Conservation (phyloP, 1,140 invertebrate genomes). For the Zaprionus davidi region DNA sequence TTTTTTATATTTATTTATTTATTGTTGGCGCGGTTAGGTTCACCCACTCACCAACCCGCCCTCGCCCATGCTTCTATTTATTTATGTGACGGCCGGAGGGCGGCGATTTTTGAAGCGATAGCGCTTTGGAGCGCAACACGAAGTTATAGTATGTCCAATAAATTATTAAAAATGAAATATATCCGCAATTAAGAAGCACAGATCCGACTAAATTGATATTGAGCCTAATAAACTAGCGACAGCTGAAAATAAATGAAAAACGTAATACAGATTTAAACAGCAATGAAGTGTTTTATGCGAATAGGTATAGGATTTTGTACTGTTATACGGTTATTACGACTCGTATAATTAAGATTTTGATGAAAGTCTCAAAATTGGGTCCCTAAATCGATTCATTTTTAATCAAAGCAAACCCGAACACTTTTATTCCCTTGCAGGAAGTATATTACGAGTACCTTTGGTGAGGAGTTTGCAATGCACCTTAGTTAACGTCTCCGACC, state of each 20-base stretch:
- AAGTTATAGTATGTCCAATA: slow-evolving; percentile 19
- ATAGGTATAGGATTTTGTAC: too few relatives aligned
- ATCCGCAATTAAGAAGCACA: slow-evolving; percentile 10
- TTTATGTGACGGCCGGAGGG: slow-evolving; percentile 35
- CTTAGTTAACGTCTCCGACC: too few relatives aligned
- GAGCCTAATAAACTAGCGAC: slow-evolving; percentile 8
- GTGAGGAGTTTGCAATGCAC: too few relatives aligned
- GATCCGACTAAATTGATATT: slow-evolving; percentile 10
- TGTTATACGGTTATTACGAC: too few relatives aligned
- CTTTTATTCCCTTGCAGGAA: too few relatives aligned
- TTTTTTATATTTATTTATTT: slow-evolving; percentile 67
- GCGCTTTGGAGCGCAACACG: slow-evolving; percentile 9
- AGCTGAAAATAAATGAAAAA: neutral
- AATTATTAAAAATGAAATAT: slow-evolving; percentile 49
- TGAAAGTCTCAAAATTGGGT: too few relatives aligned
- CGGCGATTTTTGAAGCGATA: slow-evolving; percentile 14
- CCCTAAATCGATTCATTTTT: too few relatives aligned
- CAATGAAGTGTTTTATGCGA: neutral
- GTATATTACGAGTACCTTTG: too few relatives aligned
- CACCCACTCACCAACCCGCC: neutral
- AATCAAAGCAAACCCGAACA: too few relatives aligned
- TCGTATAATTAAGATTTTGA: too few relatives aligned
- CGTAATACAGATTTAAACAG: neutral
- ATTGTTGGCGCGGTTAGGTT: slow-evolving; percentile 55
- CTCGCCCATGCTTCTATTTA: slow-evolving; percentile 23